phyloP scores from a whole-genome alignment of 2,797 vertebrate genomes.

The Myripristis jacobus region DNA sequence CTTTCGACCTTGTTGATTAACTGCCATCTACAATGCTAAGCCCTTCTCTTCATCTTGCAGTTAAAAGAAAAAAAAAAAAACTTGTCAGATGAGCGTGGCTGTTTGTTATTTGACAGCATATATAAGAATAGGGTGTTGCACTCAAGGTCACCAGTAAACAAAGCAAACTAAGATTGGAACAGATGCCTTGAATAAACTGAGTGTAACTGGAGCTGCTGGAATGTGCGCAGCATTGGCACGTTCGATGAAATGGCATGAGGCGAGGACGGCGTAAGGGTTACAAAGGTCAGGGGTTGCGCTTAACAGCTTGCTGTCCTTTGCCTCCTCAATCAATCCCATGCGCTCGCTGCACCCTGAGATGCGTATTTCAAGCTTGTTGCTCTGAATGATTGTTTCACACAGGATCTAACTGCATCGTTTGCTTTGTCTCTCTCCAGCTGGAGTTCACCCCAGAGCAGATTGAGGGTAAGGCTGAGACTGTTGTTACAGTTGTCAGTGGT shows the following conservation, averaged over 20 bases:
- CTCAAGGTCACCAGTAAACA: conserved; percentile 72
- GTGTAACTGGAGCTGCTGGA: conserved; percentile 63
- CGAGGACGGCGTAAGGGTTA: background rate
- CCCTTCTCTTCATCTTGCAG: background rate
- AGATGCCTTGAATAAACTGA: conserved; percentile 37
- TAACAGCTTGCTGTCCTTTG: background rate
- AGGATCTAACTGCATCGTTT: conserved; percentile 31
- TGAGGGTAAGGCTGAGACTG: conserved; percentile 78
- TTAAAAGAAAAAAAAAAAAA: background rate
- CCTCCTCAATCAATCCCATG: background rate
- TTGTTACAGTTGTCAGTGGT: conserved; percentile 42
- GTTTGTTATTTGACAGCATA: conserved; percentile 28
- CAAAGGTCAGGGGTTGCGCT: background rate
- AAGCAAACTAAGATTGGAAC: conserved; percentile 19
- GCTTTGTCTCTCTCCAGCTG: conserved; percentile 74
- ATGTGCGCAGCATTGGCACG: conserved; percentile 11
- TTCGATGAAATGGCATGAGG: conserved; percentile 2
- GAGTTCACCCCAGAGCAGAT: conserved; percentile 86
- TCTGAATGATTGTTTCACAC: conserved; percentile 4
- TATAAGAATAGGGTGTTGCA: conserved; percentile 7
- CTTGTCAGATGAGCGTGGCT: conserved; percentile 7
- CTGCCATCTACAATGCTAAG: conserved; percentile 21
- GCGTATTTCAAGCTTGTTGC: background rate
- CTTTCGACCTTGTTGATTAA: background rate
- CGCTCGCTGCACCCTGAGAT: background rate